Conservation (phyloP, 92 coral and sea anemone genomes). For the Actinostola sp. region DNA sequence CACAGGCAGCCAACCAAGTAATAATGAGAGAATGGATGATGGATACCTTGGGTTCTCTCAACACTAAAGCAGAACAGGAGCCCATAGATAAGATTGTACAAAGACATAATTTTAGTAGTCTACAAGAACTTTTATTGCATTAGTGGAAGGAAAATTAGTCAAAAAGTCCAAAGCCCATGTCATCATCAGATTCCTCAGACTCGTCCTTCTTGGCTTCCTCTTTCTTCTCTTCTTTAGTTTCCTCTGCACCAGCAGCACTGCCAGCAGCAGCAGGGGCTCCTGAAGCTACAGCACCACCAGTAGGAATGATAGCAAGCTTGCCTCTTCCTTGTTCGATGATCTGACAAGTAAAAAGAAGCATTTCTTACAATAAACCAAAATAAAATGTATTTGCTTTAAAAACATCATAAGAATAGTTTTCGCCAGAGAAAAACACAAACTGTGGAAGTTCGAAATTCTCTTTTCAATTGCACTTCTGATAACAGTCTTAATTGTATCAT, state of each 20-base stretch:
- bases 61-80: too few species aligned
- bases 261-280: slow-evolving; percentile 68
- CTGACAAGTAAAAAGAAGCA: slow-evolving; percentile 30
- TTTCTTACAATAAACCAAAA: neutral
- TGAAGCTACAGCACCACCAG: slow-evolving; percentile 87
- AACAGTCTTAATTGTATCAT: too few species aligned
- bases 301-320: slow-evolving; percentile 89
- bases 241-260: slow-evolving; percentile 44
- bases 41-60: too few species aligned
- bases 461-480: too few species aligned
- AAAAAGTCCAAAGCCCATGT: slow-evolving; percentile 99
- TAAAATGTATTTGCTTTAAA: neutral
- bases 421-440: too few species aligned
- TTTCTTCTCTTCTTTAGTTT: slow-evolving; percentile 82
- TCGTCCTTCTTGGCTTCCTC: slow-evolving; percentile 82
- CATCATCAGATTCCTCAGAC: slow-evolving; percentile 92
- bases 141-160: slow-evolving; percentile 56
- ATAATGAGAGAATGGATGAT: too few species aligned
- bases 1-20: too few species aligned
- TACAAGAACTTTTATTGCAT: slow-evolving; percentile 17
- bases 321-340: slow-evolving; percentile 83
- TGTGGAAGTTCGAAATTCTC: too few species aligned
- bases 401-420: too few species aligned
- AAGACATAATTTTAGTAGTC: neutral
- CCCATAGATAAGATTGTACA: too few species aligned